Conservation (phyloP, 2,797 vertebrate species). For the Chelon labrosus region DNA sequence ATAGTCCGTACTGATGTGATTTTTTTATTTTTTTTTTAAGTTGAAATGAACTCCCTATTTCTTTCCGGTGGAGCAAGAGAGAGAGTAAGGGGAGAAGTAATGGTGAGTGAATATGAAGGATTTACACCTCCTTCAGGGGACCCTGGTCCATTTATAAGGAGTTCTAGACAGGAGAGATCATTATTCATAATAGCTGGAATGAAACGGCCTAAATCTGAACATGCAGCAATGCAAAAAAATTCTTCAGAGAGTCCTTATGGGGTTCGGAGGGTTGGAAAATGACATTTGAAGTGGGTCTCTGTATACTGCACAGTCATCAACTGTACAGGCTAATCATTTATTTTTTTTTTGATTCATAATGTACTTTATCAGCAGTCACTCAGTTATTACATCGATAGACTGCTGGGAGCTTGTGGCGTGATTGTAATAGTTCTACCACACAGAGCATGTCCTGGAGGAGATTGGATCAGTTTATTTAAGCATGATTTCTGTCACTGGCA, state of each 20-base stretch:
- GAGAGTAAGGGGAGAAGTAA: conserved; percentile 5
- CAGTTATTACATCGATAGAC: conserved; percentile 34
- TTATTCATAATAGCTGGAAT: conserved; percentile 71
- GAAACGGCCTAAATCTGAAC: conserved; percentile 47
- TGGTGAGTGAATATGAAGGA: conserved; percentile 53
- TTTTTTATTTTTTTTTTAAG: neutral
- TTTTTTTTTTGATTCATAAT: conserved; percentile 50
- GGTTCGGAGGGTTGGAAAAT: conserved; percentile 48
- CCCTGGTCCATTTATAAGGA: conserved; percentile 55
- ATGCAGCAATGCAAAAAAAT: conserved; percentile 54
- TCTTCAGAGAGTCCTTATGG: conserved; percentile 34
- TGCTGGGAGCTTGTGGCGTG: conserved; percentile 36
- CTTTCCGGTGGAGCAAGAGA: conserved; percentile 1
- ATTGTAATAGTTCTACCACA: conserved; percentile 32
- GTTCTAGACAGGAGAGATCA: conserved; percentile 61
- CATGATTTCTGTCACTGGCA: conserved; percentile 35
- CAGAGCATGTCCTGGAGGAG: conserved; percentile 1
- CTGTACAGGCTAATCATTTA: conserved; percentile 45
- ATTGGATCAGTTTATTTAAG: conserved; percentile 28
- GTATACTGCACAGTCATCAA: conserved; percentile 54
- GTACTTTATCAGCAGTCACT: conserved; percentile 54
- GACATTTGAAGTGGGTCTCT: conserved; percentile 30
- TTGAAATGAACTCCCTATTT: neutral
- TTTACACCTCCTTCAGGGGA: conserved; percentile 36
- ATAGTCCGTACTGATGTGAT: neutral